Percentiles rank a stretch among this genome's conserved stretches.
Evolutionary conservation across 2,113 vertebrate genomes (phyloP).

Genomic region (Odontesthes bonariensis): DNA sequence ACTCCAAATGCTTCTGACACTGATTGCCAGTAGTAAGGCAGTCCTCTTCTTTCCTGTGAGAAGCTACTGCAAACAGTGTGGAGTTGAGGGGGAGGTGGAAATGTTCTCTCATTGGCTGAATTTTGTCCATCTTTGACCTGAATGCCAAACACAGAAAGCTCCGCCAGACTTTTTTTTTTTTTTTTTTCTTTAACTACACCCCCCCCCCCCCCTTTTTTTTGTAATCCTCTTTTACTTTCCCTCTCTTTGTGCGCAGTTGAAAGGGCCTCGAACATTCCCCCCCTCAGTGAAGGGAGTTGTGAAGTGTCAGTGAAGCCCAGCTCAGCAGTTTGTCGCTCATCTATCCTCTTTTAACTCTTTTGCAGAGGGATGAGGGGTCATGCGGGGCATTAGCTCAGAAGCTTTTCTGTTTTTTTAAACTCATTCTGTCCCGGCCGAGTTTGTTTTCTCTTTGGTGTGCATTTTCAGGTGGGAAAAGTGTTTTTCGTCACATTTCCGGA

Average conservation of each 20-base stretch:
- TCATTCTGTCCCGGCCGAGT: conserved; percentile 4
- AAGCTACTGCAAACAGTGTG: conserved; percentile 51
- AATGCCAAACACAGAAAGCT: conserved; percentile 70
- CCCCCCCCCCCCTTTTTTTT: conserved; percentile 34
- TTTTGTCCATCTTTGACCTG: conserved; percentile 65
- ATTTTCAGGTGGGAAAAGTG: not conserved
- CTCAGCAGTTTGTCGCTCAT: conserved; percentile 68
- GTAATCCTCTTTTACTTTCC: conserved; percentile 70
- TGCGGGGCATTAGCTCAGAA: conserved; percentile 25
- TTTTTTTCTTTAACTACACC: conserved; percentile 55
- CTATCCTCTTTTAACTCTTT: conserved; percentile 53
- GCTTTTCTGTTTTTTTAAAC: conserved; percentile 34
- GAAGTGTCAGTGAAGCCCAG: conserved; percentile 61
- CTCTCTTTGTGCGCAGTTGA: conserved; percentile 69
- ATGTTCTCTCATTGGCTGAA: conserved; percentile 55
- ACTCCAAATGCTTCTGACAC: conserved; percentile 46
- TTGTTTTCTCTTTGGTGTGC: conserved; percentile 34
- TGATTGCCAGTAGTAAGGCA: conserved; percentile 49
- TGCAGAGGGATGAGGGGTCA: conserved; percentile 60
- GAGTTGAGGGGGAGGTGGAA: conserved; percentile 37
- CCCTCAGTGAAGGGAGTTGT: conserved; percentile 48
- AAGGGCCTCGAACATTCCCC: conserved; percentile 51
- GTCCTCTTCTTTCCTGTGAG: conserved; percentile 51
- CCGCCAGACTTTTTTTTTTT: conserved; percentile 63
- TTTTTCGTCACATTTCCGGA: conserved; percentile 3